Evolutionary conservation across 2,888 invertebrate genomes (phyloP).

Genomic region (Scelioninae gen. 1): DNA sequence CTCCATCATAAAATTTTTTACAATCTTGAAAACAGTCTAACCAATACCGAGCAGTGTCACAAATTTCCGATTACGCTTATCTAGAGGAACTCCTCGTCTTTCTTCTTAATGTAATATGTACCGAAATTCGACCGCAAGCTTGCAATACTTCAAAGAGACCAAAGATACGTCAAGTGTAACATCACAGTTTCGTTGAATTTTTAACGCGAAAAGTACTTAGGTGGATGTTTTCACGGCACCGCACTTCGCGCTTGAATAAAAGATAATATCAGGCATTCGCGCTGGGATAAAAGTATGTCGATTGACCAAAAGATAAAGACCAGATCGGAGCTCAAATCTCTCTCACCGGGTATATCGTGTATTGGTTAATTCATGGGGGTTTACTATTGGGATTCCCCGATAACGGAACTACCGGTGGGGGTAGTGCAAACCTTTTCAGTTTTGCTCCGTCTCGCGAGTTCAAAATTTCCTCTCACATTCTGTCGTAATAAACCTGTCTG

Average conservation of each 20-base stretch:
- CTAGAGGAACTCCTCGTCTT: no score
- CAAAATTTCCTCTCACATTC: constrained; percentile 57
- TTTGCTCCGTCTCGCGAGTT: constrained; percentile 46
- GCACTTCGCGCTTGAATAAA: constrained; percentile 74
- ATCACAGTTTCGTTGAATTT: constrained; percentile 31
- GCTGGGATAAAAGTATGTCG: constrained; percentile 30
- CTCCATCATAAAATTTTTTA: constrained; percentile 1
- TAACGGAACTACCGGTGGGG: constrained; percentile 61
- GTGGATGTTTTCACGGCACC: constrained; percentile 29
- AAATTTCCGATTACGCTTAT: constrained; percentile 9
- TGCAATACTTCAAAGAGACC: background rate
- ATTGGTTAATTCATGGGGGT: constrained; percentile 79
- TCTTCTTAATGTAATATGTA: constrained; percentile 7
- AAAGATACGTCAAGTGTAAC: constrained; percentile 24
- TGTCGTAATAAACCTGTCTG: constrained; percentile 61
- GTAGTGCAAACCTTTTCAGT: constrained; percentile 70
- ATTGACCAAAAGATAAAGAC: constrained; percentile 50
- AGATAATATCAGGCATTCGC: constrained; percentile 75
- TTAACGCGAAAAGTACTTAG: constrained; percentile 44
- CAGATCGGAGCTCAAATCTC: constrained; percentile 73
- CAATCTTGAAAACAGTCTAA: background rate
- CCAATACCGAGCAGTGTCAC: background rate
- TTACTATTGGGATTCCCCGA: constrained; percentile 57
- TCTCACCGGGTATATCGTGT: constrained; percentile 72
- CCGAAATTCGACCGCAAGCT: constrained; percentile 16